A percentile compares a stretch with the other conserved stretches of the same genome.
These are phyloP conservation scores for Doryteuthis pealeii DNA, from an alignment of 1,140 invertebrate genomes.

Conservation along the genomic window DNA sequence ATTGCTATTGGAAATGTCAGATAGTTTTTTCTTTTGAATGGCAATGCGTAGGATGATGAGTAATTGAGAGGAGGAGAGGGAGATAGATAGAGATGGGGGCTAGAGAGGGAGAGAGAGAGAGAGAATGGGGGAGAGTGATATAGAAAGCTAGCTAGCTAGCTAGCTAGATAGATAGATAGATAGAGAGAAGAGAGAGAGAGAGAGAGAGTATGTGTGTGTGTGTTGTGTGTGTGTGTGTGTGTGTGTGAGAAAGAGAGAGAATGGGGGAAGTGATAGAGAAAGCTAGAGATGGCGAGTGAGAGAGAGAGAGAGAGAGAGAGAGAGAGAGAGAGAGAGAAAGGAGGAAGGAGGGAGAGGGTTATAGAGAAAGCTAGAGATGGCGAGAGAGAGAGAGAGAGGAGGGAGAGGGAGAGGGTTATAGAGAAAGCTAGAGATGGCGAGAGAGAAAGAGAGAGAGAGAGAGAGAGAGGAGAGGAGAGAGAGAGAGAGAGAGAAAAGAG, in stretches of 20 bases:
- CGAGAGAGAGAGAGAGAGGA: no score
- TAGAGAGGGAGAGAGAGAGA: background rate
- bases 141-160: background rate
- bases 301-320: background rate
- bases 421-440: no score
- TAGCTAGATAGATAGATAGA: no score
- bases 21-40: no score
- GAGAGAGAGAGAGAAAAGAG: background rate
- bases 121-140: background rate
- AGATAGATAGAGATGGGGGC: background rate
- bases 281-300: background rate
- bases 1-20: no score
- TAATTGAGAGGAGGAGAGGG: background rate
- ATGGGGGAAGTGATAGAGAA: background rate
- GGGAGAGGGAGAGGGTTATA: no score
- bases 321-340: background rate
- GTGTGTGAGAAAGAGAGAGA: no score
- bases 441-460: background rate
- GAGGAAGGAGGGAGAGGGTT: background rate
- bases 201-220: no score
- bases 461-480: background rate
- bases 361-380: no score
- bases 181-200: no score
- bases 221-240: no score
- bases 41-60: background rate